Evolutionary conservation across 2,113 vertebrate genomes (phyloP).

Genomic region (Rhinichthys klamathensis): DNA sequence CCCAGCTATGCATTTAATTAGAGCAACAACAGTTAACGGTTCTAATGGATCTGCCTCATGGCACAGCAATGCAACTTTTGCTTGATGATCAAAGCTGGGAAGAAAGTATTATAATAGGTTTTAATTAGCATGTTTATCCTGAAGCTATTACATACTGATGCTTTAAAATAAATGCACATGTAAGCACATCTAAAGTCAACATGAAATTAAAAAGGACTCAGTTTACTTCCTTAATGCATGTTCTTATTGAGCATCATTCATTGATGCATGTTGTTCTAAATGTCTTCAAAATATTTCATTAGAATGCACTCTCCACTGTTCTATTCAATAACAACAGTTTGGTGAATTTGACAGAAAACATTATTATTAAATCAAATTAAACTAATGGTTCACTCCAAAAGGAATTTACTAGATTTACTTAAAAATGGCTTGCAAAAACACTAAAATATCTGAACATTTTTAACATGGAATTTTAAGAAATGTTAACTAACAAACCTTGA

Average conservation of each 20-base stretch:
- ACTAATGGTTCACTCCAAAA: no score
- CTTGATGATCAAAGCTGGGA: slow-evolving; percentile 34
- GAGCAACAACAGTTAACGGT: slow-evolving; percentile 3
- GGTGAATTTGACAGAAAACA: no score
- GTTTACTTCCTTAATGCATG: not conserved
- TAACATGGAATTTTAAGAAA: no score
- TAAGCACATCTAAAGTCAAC: not conserved
- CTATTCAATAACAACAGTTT: no score
- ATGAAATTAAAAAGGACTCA: not conserved
- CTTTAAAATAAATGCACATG: not conserved
- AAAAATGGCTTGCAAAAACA: no score
- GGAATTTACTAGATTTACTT: no score
- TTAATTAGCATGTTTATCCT: slow-evolving; percentile 34
- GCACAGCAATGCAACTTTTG: not conserved
- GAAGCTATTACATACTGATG: not conserved
- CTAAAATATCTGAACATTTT: no score
- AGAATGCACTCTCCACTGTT: not conserved
- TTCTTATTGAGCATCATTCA: not conserved
- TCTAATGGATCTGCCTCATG: not conserved
- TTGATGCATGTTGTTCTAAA: not conserved
- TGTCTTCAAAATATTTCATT: not conserved
- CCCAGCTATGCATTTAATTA: slow-evolving; percentile 27
- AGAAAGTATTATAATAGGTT: slow-evolving; percentile 15
- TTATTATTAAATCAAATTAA: no score
- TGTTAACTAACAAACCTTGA: no score